phyloP scores from a whole-genome alignment of 2,888 invertebrate genomes.

The Sinodicranocentrus sp. region DNA sequence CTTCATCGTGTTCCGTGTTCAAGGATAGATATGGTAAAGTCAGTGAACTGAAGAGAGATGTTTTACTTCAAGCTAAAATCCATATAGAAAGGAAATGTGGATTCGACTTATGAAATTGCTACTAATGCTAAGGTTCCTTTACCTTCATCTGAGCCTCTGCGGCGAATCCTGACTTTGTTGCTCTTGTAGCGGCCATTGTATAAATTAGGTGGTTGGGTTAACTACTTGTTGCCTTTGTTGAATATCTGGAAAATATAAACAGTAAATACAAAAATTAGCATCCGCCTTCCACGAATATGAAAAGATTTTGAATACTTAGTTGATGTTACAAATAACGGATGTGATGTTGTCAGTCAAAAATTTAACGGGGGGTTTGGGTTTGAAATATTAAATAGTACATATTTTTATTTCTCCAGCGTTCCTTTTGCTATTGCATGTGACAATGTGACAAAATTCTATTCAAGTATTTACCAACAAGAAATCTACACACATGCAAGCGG shows the following conservation, averaged over 20 bases:
- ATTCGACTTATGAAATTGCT: not conserved
- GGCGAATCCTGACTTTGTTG: slow-evolving; percentile 95
- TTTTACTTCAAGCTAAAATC: slow-evolving; percentile 26
- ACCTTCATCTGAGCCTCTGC: slow-evolving; percentile 98
- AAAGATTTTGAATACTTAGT: not conserved
- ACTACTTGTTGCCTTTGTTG: too few species aligned
- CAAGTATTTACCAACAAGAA: too few species aligned
- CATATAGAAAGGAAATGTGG: not conserved
- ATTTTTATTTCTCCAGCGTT: too few species aligned
- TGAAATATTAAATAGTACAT: too few species aligned
- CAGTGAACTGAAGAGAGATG: slow-evolving; percentile 43
- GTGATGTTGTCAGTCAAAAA: too few species aligned
- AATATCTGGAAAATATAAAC: not conserved
- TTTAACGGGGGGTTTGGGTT: too few species aligned
- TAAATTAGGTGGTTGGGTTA: too few species aligned
- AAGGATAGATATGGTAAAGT: slow-evolving; percentile 17
- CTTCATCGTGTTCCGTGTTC: not conserved
- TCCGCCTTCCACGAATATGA: not conserved
- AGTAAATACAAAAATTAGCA: not conserved
- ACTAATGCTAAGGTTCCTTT: slow-evolving; percentile 78
- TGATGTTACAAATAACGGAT: not conserved
- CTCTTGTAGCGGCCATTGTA: slow-evolving; percentile 88
- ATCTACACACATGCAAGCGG: too few species aligned
- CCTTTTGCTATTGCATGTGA: too few species aligned
- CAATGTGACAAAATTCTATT: too few species aligned